Evolutionary conservation across 30 jellyfish, hydroid and myxozoan species (phyloP).

Genomic region (Turritopsis rubra): DNA sequence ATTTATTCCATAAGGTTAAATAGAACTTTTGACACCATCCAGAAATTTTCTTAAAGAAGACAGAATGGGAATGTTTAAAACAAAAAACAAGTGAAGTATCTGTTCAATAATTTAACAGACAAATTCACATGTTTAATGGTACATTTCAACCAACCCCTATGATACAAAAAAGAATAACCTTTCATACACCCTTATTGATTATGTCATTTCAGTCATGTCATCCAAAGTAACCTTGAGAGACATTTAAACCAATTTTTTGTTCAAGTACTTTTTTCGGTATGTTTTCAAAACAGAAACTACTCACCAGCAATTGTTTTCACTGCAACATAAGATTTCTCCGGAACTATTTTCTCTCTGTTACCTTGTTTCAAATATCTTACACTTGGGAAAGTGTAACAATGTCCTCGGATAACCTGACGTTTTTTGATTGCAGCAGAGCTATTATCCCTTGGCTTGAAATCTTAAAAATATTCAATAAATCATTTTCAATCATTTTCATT

Average conservation of each 20-base stretch:
- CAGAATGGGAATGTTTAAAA: background rate
- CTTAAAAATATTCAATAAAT: background rate
- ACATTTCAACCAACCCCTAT: no score
- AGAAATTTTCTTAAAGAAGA: conserved; percentile 43
- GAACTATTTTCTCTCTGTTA: background rate
- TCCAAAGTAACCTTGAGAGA: no score
- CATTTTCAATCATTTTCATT: background rate
- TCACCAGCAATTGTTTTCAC: conserved; percentile 84
- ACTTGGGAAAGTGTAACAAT: background rate
- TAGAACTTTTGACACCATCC: no score
- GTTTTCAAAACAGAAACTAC: no score
- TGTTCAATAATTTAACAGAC: no score
- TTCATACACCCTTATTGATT: no score
- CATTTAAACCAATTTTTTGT: no score
- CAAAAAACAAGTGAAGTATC: background rate
- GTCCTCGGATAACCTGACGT: background rate
- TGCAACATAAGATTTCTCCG: conserved; percentile 57
- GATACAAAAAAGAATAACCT: no score
- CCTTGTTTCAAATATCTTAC: background rate
- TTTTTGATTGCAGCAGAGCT: background rate
- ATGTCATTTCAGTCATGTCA: no score
- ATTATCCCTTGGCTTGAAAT: conserved; percentile 17
- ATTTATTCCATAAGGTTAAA: no score
- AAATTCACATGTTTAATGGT: no score
- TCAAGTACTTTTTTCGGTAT: no score